These are phyloP conservation scores for Caenorhabditis uteleia DNA, from an alignment of 2,888 invertebrate genomes.

Conservation along the genomic window DNA sequence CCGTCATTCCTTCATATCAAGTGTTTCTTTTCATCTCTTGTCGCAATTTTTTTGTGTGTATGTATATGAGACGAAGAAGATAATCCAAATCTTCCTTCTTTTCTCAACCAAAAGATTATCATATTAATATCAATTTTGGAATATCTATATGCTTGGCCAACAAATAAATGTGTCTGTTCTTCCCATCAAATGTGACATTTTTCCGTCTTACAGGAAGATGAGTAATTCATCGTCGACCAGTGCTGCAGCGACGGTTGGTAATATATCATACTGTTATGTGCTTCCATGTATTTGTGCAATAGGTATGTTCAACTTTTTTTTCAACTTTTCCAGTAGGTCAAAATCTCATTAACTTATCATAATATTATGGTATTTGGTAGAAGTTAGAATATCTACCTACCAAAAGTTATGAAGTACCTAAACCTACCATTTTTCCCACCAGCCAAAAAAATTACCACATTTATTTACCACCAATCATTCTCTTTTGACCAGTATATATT, in stretches of 20 bases:
- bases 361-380: too few relatives aligned
- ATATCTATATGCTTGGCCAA: not conserved
- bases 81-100: slow-evolving; percentile 24
- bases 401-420: too few relatives aligned
- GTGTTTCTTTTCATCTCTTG: not conserved
- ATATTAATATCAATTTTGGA: slow-evolving; percentile 6
- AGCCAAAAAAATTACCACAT: too few relatives aligned
- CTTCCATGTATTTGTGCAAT: slow-evolving; percentile 67
- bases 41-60: not conserved
- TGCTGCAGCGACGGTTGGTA: slow-evolving; percentile 49
- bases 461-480: too few relatives aligned
- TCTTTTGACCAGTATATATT: too few relatives aligned
- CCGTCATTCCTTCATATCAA: not conserved
- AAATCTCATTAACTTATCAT: too few relatives aligned
- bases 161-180: not conserved
- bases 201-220: slow-evolving; percentile 29
- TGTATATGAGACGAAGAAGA: slow-evolving; percentile 7
- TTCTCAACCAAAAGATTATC: slow-evolving; percentile 16
- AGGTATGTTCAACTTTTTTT: slow-evolving; percentile 41
- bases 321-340: too few relatives aligned
- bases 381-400: too few relatives aligned
- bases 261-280: slow-evolving; percentile 68
- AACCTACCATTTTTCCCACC: too few relatives aligned
- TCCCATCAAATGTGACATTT: not conserved
- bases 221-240: slow-evolving; percentile 30